Percentiles rank a stretch among this genome's conserved stretches.
phyloP scores from a whole-genome alignment of 1,140 invertebrate genomes.

The Cyphomyrmex costatus region DNA sequence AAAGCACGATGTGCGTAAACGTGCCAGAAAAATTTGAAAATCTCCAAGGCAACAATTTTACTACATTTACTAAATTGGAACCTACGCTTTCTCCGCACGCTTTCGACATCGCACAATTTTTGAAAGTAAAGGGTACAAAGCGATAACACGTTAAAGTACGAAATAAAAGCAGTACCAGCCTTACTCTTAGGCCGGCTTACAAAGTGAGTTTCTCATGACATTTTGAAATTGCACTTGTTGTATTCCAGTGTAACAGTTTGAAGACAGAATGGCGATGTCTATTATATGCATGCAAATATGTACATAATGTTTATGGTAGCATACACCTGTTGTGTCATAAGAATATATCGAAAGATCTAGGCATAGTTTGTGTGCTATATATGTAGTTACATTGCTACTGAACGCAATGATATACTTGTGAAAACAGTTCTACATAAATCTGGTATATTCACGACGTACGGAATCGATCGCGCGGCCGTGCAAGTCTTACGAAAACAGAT shows the following conservation, averaged over 20 bases:
- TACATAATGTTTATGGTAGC: conserved; percentile 26
- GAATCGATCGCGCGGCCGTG: conserved; percentile 62
- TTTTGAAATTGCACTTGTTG: conserved; percentile 46
- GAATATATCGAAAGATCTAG: conserved; percentile 3
- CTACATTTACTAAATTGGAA: conserved; percentile 25
- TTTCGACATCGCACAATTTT: neutral
- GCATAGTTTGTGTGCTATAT: conserved; percentile 11
- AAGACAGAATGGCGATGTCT: neutral
- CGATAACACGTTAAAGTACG: neutral
- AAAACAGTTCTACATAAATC: neutral
- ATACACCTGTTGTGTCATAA: conserved; percentile 32
- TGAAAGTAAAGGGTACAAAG: neutral
- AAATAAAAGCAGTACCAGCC: neutral
- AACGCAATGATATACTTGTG: conserved; percentile 8
- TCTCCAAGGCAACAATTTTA: conserved; percentile 22
- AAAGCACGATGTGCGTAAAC: neutral
- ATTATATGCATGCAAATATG: conserved; percentile 25
- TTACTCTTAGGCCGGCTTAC: neutral
- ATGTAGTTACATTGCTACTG: neutral
- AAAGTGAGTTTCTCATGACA: conserved; percentile 14
- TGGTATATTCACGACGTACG: neutral
- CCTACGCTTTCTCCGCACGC: neutral
- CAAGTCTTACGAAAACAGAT: conserved; percentile 49
- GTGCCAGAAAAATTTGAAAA: conserved; percentile 29
- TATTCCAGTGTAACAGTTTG: neutral